Evolutionary conservation across 1,140 invertebrate genomes (phyloP), one percentile per base, ranked within the genome.

Genomic region (Aphaenogaster ashmeadi): DNA sequence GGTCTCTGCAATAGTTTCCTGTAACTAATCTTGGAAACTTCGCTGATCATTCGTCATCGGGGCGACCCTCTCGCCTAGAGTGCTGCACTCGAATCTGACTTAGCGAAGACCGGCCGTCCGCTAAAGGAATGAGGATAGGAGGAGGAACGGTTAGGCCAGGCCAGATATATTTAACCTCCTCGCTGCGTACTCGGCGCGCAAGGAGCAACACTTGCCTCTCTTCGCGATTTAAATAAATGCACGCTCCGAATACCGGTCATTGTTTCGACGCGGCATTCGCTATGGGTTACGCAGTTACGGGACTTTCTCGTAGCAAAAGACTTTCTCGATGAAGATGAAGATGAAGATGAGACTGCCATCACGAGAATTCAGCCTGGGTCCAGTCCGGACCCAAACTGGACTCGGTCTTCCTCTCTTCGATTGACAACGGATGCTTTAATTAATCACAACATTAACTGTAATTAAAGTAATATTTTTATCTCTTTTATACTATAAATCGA

Each of bases 191-290:
- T 88, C 86, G 77, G 87, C 87, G 75, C 87, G 88, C 87, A 92
- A 92, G 87, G 87, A 92, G 91, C 92, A 90, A 92, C 92, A 93
- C 92, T 94, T 93, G 92, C 88, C 87, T 69, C 88, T 88, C 88
- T 89, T 90, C 87, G 91, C 69, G 92, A 94, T 95, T 95, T 94
- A 94, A 94, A 94, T 94, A 94, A 94, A 94, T 94, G 91, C 91
- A 91, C 89, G 90, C 85, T 85, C 92, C 91, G 90, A 93, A 94
- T 93, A 91, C 92, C 92, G 88, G 62, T 91, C 92, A 94, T 94
- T 93, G 94, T 94, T 93, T 92, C 80, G 66, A 72, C 50, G 60
- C 67, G 58, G 67, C 86, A 69, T 36, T 18, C 62, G 64, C 87
- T 18, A 50, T 50, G 44, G 27, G 71, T 75, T 60, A 84, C 78